phyloP scores from a whole-genome alignment of 2,888 invertebrate genomes.

The Sarcophaga subvicina region DNA sequence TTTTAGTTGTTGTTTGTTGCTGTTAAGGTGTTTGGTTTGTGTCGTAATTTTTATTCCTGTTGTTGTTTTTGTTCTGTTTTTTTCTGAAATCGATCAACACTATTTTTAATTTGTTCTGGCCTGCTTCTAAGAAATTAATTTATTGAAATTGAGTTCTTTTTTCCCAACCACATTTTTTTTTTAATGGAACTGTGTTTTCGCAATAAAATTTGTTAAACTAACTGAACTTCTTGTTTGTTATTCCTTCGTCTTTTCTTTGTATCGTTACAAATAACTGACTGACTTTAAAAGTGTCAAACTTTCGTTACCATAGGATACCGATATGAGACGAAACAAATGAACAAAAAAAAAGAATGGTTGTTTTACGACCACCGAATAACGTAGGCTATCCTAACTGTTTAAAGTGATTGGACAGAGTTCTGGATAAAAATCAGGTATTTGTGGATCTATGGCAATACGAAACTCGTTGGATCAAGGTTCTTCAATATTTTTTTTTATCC shows the following conservation, averaged over 20 bases:
- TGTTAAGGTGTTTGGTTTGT: slow-evolving; percentile 22
- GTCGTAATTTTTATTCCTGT: slow-evolving; percentile 32
- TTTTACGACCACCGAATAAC: background rate
- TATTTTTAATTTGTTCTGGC: slow-evolving; percentile 58
- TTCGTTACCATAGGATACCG: slow-evolving; percentile 49
- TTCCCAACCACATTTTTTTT: too few relatives aligned
- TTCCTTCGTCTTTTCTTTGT: background rate
- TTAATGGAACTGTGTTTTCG: slow-evolving; percentile 15
- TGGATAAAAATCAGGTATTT: too few relatives aligned
- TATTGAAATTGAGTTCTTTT: slow-evolving; percentile 53
- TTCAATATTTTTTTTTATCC: too few relatives aligned
- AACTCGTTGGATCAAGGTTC: too few relatives aligned
- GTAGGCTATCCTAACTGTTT: too few relatives aligned
- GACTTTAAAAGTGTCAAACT: slow-evolving; percentile 33
- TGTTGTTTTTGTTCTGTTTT: slow-evolving; percentile 11
- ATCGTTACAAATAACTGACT: background rate
- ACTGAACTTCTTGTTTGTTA: background rate
- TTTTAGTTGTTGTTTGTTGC: slow-evolving; percentile 21
- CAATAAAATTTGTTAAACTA: background rate
- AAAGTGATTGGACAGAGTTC: too few relatives aligned
- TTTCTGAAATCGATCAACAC: slow-evolving; percentile 42
- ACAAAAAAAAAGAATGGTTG: background rate
- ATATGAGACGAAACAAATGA: slow-evolving; percentile 25
- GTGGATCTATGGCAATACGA: too few relatives aligned
- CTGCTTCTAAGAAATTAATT: slow-evolving; percentile 59